A percentile compares a stretch with the other conserved stretches of the same genome.
Evolutionary conservation across 2,888 invertebrate species (phyloP).

Genomic region (Cerastis leucographa): DNA sequence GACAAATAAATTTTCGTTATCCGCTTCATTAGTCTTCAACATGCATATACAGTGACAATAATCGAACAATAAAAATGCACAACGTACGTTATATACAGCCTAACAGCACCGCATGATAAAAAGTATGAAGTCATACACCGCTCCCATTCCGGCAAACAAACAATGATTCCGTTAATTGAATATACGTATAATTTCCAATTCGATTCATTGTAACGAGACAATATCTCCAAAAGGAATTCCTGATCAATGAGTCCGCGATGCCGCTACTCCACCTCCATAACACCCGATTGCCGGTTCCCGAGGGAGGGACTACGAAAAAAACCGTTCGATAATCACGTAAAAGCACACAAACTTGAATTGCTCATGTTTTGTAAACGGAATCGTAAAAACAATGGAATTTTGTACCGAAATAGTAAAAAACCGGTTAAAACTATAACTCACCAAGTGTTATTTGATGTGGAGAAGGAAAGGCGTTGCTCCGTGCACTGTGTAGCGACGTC

Average conservation of each 20-base stretch:
- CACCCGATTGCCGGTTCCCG: constrained; percentile 72
- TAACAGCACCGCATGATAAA: constrained; percentile 31
- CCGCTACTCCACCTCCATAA: constrained; percentile 63
- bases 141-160: constrained; percentile 71
- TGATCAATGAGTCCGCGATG: constrained; percentile 72
- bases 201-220: constrained; percentile 25
- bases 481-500: constrained; percentile 81
- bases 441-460: constrained; percentile 79
- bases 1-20: constrained; percentile 14
- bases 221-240: constrained; percentile 58
- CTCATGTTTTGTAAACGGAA: constrained; percentile 20
- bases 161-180: constrained; percentile 74
- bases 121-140: constrained; percentile 78
- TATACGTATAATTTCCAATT: constrained; percentile 51
- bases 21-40: constrained; percentile 38
- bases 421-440: constrained; percentile 74
- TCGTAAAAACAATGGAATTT: constrained; percentile 35
- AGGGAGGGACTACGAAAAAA: constrained; percentile 65
- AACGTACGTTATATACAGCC: constrained; percentile 31
- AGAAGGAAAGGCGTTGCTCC: constrained; percentile 68
- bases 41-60: constrained; percentile 40
- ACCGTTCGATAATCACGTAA: constrained; percentile 53
- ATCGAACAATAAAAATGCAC: constrained; percentile 54
- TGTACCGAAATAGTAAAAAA: constrained; percentile 49
- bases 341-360: constrained; percentile 36